Conservation (phyloP, 2,888 invertebrate species). For the Allacma fusca region DNA sequence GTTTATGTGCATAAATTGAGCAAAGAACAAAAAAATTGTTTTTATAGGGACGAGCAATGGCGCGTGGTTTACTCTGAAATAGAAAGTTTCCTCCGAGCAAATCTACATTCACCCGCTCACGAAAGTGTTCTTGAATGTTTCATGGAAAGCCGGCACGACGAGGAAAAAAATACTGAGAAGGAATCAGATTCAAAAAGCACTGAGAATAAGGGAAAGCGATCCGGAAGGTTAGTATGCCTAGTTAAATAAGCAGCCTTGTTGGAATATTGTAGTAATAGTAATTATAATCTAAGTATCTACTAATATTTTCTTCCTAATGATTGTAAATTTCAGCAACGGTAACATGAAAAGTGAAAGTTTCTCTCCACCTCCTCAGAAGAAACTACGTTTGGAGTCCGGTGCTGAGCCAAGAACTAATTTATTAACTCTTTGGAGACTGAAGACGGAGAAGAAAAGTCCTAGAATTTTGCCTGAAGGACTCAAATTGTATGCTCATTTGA, state of each 20-base stretch:
- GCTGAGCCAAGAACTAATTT: slow-evolving; percentile 29
- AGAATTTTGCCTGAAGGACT: slow-evolving; percentile 48
- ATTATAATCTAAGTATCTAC: too few species aligned
- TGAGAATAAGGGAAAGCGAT: neutral
- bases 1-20: too few species aligned
- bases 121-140: slow-evolving; percentile 80
- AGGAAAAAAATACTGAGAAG: slow-evolving; percentile 13
- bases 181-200: slow-evolving; percentile 9
- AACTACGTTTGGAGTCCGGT: neutral
- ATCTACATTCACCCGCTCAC: slow-evolving; percentile 81
- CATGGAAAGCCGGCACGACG: slow-evolving; percentile 63
- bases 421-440: slow-evolving; percentile 54
- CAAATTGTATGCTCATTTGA: slow-evolving; percentile 55
- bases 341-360: neutral
- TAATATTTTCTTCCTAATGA: too few species aligned
- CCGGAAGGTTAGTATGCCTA: too few species aligned
- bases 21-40: too few species aligned
- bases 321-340: slow-evolving; percentile 10
- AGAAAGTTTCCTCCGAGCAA: slow-evolving; percentile 81
- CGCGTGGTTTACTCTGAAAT: slow-evolving; percentile 88
- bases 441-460: slow-evolving; percentile 56
- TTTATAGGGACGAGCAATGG: slow-evolving; percentile 82
- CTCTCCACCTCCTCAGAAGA: slow-evolving; percentile 19
- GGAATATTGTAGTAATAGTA: too few species aligned
- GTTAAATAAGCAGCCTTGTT: too few species aligned